Conservation (phyloP, 2,888 invertebrate genomes). For the Agrochola circellaris region DNA sequence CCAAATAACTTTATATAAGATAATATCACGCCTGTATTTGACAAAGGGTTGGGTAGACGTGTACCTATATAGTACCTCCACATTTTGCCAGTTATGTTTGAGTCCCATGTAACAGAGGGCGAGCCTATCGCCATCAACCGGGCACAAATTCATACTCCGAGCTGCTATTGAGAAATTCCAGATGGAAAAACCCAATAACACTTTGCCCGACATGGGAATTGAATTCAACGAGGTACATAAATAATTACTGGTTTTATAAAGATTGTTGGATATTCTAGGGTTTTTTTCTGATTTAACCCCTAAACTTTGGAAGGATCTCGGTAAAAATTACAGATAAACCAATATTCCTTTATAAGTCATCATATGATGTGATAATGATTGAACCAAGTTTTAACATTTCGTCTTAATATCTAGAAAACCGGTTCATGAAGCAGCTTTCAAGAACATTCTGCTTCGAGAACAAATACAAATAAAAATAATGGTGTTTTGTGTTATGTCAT, state of each 20-base stretch:
- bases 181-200: no score
- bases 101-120: no score
- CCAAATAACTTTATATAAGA: no score
- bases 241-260: background rate
- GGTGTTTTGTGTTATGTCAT: background rate
- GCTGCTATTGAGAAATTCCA: no score
- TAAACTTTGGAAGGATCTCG: background rate
- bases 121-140: no score
- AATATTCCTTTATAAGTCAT: background rate
- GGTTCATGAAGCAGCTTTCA: conserved; percentile 33
- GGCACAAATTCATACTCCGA: no score
- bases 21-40: no score
- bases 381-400: background rate
- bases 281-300: background rate
- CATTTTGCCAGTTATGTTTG: no score
- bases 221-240: no score
- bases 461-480: background rate
- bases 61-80: no score
- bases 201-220: no score
- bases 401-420: conserved; percentile 5
- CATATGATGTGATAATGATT: conserved; percentile 4
- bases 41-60: no score
- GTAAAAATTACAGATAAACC: background rate
- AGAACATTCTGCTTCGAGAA: background rate
- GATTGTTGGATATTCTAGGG: background rate